Conservation (phyloP, 1,140 invertebrate genomes). For the Brachionus plicatilis region DNA sequence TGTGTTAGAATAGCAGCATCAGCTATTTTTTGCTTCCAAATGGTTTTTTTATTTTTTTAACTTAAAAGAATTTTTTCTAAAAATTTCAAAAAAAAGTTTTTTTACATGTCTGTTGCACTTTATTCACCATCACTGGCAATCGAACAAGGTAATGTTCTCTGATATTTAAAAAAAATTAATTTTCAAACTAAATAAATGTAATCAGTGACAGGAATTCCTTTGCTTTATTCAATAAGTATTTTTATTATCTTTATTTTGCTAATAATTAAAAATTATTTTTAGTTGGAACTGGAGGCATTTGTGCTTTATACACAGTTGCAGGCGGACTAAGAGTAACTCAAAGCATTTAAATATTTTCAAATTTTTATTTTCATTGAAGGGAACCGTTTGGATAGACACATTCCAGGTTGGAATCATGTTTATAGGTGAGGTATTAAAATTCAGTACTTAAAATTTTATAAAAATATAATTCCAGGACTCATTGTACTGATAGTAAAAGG, state of each 20-base stretch:
- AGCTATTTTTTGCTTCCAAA: constrained; percentile 23
- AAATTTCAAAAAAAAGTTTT: constrained; percentile 50
- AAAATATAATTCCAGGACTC: background rate
- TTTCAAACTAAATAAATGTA: background rate
- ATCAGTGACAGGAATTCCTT: constrained; percentile 23
- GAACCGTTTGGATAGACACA: constrained; percentile 65
- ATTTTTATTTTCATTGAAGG: background rate
- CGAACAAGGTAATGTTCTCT: constrained; percentile 70
- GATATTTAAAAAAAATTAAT: background rate
- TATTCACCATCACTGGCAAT: constrained; percentile 85
- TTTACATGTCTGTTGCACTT: constrained; percentile 86
- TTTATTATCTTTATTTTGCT: background rate
- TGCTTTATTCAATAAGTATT: constrained; percentile 32
- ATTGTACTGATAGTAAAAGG: constrained; percentile 60
- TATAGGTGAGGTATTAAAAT: constrained; percentile 57
- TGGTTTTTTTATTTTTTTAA: background rate
- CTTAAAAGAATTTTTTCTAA: background rate
- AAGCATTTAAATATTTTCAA: background rate
- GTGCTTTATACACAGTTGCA: constrained; percentile 30
- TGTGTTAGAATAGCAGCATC: constrained; percentile 3
- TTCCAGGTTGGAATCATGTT: constrained; percentile 81
- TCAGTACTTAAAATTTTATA: background rate
- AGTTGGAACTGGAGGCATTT: constrained; percentile 38
- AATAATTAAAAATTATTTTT: background rate
- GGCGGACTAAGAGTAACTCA: constrained; percentile 70